Evolutionary conservation across 2,888 invertebrate species (phyloP).

Genomic region (Hirtodrosophila alboralis): DNA sequence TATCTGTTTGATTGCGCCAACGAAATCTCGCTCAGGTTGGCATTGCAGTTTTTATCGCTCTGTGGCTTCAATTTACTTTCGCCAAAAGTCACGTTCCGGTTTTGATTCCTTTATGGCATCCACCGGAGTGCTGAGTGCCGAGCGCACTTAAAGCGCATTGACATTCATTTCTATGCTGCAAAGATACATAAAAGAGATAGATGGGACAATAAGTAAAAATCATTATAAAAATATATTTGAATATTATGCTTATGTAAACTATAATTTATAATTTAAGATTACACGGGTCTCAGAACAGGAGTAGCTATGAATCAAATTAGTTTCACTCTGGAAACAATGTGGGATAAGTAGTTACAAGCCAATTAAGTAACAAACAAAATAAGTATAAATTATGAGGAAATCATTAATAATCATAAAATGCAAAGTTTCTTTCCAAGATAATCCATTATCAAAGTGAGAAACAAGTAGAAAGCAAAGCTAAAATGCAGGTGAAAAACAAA

Average conservation of each 20-base stretch:
- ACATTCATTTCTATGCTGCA: constrained; percentile 52
- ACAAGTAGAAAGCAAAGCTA: no score
- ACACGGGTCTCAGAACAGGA: no score
- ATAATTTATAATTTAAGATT: no score
- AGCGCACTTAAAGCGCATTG: constrained; percentile 51
- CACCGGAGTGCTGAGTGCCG: constrained; percentile 37
- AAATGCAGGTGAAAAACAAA: no score
- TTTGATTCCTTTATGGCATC: constrained; percentile 57
- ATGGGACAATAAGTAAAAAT: constrained; percentile 14
- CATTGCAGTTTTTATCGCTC: constrained; percentile 67
- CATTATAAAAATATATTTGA: constrained; percentile 54
- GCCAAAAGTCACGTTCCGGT: constrained; percentile 69
- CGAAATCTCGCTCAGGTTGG: constrained; percentile 64
- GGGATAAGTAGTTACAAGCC: no score
- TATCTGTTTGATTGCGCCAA: constrained; percentile 64
- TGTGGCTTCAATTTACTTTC: constrained; percentile 62
- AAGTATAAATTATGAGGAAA: no score
- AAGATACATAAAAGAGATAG: constrained; percentile 12
- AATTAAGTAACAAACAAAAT: no score
- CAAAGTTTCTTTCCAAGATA: no score
- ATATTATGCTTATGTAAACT: constrained; percentile 20
- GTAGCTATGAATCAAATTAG: no score
- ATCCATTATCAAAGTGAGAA: no score
- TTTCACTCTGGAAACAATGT: no score
- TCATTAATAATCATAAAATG: no score